A percentile compares a stretch with the other conserved stretches of the same genome.
Evolutionary conservation across 2,797 vertebrate genomes (phyloP).

Genomic region (Pseudochirops corinnae): DNA sequence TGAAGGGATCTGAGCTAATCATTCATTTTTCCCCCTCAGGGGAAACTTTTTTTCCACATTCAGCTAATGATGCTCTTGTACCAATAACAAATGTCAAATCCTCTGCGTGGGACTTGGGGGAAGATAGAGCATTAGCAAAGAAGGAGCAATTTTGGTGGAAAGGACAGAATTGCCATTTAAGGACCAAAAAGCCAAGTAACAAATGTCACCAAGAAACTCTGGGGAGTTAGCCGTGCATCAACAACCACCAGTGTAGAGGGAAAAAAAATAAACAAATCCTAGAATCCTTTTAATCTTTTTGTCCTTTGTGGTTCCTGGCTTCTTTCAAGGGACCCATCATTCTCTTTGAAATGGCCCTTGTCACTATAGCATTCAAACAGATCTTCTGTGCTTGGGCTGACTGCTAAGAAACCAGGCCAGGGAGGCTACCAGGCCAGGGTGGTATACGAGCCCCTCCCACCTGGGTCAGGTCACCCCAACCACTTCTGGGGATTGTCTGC

Average conservation of each 20-base stretch:
- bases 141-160: constrained; percentile 47
- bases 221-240: constrained; percentile 56
- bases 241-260: not conserved
- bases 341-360: not conserved
- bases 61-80: constrained; percentile 71
- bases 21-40: constrained; percentile 38
- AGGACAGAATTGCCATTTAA: constrained; percentile 74
- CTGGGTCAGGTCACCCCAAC: not conserved
- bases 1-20: constrained; percentile 32
- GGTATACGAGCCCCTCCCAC: not conserved
- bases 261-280: not conserved
- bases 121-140: constrained; percentile 76
- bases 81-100: constrained; percentile 75
- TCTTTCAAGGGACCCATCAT: not conserved
- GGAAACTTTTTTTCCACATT: constrained; percentile 42
- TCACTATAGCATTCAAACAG: not conserved
- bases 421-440: not conserved
- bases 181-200: constrained; percentile 79
- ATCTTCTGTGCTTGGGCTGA: not conserved
- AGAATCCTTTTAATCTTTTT: not conserved
- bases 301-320: not conserved
- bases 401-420: not conserved
- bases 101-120: constrained; percentile 58
- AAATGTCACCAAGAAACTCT: constrained; percentile 73
- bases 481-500: not conserved